phyloP scores from a whole-genome alignment of 1,140 invertebrate species.

The Sitobion miscanthi region DNA sequence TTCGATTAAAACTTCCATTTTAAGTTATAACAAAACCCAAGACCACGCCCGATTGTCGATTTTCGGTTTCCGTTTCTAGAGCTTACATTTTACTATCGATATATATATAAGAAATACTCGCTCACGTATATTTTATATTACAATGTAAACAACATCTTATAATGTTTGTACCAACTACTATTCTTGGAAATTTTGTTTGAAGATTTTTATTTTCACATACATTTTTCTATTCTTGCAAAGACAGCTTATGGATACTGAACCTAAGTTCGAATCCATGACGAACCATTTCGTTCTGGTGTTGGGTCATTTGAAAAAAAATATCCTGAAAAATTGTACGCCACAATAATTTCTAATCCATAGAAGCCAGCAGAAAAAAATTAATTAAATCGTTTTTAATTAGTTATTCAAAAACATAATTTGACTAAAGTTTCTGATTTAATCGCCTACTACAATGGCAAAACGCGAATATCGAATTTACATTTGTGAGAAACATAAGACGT shows the following conservation, averaged over 20 bases:
- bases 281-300: not conserved
- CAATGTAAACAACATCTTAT: not conserved
- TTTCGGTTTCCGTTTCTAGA: not conserved
- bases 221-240: not conserved
- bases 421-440: not conserved
- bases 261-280: not conserved
- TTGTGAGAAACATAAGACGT: not conserved
- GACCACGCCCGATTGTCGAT: not conserved
- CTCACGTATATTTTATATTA: not conserved
- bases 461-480: not conserved
- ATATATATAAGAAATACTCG: no score
- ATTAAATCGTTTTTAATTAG: not conserved
- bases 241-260: not conserved
- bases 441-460: no score
- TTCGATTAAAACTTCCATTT: conserved; percentile 15
- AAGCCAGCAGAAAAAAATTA: not conserved
- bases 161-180: not conserved
- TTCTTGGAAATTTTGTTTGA: not conserved
- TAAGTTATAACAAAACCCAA: not conserved
- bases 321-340: not conserved
- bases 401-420: not conserved
- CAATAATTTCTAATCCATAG: not conserved
- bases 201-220: not conserved
- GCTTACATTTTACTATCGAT: not conserved
- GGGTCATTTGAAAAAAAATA: not conserved